These are phyloP conservation scores for Neofelis nebulosa DNA, from an alignment of 2,113 vertebrate genomes.

Conservation along the genomic window DNA sequence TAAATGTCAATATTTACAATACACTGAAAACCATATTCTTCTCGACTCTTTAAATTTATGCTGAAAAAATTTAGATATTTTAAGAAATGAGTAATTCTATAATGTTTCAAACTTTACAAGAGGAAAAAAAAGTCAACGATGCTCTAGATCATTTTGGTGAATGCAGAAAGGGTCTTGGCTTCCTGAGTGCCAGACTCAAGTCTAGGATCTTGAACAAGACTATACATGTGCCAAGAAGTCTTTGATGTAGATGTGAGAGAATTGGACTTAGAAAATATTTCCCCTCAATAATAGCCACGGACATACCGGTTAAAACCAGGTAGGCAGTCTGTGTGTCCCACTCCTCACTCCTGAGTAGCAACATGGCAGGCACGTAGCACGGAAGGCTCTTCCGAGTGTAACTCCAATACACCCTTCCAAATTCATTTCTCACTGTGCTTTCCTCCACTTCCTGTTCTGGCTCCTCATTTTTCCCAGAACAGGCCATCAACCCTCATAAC, in stretches of 20 bases:
- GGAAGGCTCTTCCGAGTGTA: neutral
- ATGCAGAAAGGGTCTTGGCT: neutral
- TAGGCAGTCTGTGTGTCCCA: neutral
- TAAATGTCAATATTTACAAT: neutral
- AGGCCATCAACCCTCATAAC: neutral
- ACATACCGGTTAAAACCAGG: neutral
- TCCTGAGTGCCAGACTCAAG: neutral
- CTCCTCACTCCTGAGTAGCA: neutral
- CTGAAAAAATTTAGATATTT: neutral
- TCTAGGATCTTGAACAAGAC: neutral
- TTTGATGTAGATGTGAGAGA: neutral
- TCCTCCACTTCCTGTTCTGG: neutral
- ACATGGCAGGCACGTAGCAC: neutral
- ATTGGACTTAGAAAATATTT: neutral
- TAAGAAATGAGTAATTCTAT: neutral
- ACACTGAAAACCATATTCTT: neutral
- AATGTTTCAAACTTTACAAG: neutral
- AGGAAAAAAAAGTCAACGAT: neutral
- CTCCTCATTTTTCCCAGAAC: neutral
- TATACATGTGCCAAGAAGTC: neutral
- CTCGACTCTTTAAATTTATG: neutral
- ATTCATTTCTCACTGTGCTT: neutral
- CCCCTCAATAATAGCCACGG: neutral
- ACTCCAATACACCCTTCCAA: neutral
- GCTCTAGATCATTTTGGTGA: neutral